Conservation (phyloP, 1,140 invertebrate species). For the Aculops lycopersici region DNA sequence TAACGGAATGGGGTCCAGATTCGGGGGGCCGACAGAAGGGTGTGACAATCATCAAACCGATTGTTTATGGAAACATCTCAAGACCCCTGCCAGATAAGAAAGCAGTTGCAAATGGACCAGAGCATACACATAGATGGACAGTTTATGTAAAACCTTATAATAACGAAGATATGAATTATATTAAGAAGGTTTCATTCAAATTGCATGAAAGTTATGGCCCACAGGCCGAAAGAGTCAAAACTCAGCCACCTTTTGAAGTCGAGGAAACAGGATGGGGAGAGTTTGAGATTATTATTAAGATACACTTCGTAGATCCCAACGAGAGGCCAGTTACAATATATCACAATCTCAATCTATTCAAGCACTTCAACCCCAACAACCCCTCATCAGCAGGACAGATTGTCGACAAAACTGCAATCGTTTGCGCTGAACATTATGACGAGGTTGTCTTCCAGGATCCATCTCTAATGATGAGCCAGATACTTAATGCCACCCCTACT, state of each 20-base stretch:
- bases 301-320: conserved; percentile 86
- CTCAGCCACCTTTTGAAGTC: conserved; percentile 82
- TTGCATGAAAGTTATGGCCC: conserved; percentile 89
- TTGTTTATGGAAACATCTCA: conserved; percentile 85
- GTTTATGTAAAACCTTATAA: conserved; percentile 78
- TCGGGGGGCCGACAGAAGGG: conserved; percentile 24
- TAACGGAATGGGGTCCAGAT: conserved; percentile 3
- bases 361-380: conserved; percentile 15
- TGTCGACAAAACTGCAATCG: conserved; percentile 3
- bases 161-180: conserved; percentile 64
- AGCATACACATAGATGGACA: conserved; percentile 95
- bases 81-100: conserved; percentile 46
- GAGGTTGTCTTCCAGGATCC: conserved; percentile 53
- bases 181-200: conserved; percentile 91
- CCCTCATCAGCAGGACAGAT: background rate
- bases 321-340: conserved; percentile 50
- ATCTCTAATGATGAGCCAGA: conserved; percentile 60
- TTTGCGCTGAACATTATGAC: conserved; percentile 13
- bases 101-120: conserved; percentile 64
- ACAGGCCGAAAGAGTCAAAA: conserved; percentile 46
- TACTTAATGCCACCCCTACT: conserved; percentile 31
- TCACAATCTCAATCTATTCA: conserved; percentile 79
- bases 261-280: conserved; percentile 98
- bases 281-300: conserved; percentile 93
- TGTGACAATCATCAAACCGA: conserved; percentile 62